phyloP scores from a whole-genome alignment of 2,888 invertebrate species.

The Xanthia icteritia region DNA sequence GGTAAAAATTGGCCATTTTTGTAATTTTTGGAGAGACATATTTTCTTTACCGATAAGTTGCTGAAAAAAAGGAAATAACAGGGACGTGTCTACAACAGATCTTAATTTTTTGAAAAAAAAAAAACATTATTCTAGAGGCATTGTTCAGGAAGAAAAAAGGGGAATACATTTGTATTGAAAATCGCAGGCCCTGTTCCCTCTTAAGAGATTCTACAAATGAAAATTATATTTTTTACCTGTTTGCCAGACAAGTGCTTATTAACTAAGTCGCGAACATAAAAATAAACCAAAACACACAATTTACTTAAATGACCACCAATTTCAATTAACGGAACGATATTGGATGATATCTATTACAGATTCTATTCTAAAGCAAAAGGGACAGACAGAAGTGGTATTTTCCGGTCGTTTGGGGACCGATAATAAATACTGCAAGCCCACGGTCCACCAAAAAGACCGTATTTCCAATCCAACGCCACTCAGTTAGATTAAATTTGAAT shows the following conservation, averaged over 20 bases:
- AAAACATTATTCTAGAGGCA: no score
- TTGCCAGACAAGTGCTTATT: neutral
- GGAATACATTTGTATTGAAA: no score
- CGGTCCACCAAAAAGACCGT: constrained; percentile 75
- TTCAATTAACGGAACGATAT: constrained; percentile 42
- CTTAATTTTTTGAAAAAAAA: no score
- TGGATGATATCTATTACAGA: constrained; percentile 37
- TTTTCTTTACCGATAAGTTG: no score
- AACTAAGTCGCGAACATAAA: neutral
- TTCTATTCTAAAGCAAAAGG: constrained; percentile 47
- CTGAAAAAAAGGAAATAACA: no score
- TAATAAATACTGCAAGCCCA: constrained; percentile 67
- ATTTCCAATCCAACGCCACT: constrained; percentile 81
- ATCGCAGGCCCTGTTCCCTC: no score
- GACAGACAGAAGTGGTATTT: constrained; percentile 64
- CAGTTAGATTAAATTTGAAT: constrained; percentile 86
- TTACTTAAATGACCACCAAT: constrained; percentile 32
- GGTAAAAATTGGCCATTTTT: no score
- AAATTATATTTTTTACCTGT: neutral
- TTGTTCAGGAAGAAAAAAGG: no score
- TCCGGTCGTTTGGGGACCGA: constrained; percentile 64
- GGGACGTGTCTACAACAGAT: no score
- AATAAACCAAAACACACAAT: neutral
- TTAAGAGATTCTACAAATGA: neutral
- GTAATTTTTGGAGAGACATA: no score